Evolutionary conservation across 2,113 vertebrate genomes (phyloP).

Genomic region (Anarhynchus alexandrinus): DNA sequence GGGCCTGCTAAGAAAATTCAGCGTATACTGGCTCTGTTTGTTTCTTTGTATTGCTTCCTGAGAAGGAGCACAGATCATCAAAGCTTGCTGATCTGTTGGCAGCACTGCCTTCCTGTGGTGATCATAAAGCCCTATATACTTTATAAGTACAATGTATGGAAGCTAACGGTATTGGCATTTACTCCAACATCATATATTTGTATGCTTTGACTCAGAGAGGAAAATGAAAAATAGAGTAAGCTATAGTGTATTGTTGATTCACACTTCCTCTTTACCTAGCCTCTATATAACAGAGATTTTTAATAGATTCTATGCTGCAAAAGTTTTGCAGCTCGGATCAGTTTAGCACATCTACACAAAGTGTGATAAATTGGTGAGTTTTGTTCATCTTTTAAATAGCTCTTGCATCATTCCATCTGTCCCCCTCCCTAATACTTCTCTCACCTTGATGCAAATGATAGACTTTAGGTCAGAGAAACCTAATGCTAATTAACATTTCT

Average conservation of each 20-base stretch:
- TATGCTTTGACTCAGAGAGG: background rate
- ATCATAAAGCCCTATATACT: background rate
- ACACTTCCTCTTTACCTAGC: background rate
- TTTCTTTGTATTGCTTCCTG: background rate
- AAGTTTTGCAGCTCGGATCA: background rate
- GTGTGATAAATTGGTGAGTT: constrained; percentile 21
- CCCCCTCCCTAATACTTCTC: background rate
- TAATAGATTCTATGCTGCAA: background rate
- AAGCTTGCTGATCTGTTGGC: background rate
- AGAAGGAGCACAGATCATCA: background rate
- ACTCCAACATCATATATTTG: background rate
- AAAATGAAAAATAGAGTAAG: background rate
- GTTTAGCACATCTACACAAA: constrained; percentile 22
- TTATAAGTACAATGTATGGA: background rate
- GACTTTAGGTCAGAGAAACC: background rate
- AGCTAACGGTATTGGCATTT: background rate
- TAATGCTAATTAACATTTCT: constrained; percentile 55
- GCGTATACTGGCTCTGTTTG: background rate
- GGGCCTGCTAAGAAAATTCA: background rate
- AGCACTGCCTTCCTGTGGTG: background rate
- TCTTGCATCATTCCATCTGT: background rate
- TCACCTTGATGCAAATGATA: constrained; percentile 34
- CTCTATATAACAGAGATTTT: background rate
- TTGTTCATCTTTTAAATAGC: constrained; percentile 12
- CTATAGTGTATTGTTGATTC: background rate